These are phyloP conservation scores for Actinostola sp. DNA, from an alignment of 92 coral and sea anemone genomes.

Conservation along the genomic window DNA sequence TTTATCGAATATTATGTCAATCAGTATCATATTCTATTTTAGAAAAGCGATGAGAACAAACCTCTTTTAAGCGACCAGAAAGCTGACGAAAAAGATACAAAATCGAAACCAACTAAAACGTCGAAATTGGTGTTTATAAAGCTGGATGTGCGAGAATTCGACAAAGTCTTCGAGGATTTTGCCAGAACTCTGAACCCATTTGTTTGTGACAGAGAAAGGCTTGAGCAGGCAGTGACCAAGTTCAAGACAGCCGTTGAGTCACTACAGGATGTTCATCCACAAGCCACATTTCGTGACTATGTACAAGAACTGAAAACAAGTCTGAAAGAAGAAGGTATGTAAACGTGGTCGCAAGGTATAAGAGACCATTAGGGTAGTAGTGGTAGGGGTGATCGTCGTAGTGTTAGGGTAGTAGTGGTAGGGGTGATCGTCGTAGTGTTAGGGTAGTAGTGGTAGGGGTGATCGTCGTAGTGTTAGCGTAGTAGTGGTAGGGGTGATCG, in stretches of 20 bases:
- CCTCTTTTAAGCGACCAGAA: constrained; percentile 13
- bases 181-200: constrained; percentile 67
- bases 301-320: constrained; percentile 56
- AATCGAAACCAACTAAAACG: constrained; percentile 4
- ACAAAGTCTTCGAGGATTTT: constrained; percentile 62
- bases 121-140: constrained; percentile 39
- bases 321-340: constrained; percentile 56
- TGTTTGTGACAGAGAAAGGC: constrained; percentile 60
- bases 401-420: no score
- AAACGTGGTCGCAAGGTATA: not conserved
- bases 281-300: constrained; percentile 67
- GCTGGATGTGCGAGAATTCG: constrained; percentile 69
- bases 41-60: constrained; percentile 8
- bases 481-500: no score
- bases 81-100: constrained; percentile 1
- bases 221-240: constrained; percentile 65
- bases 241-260: constrained; percentile 75
- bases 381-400: no score
- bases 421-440: no score
- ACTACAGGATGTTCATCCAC: constrained; percentile 50
- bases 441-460: no score
- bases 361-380: not conserved
- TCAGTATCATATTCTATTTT: not conserved
- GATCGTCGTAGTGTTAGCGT: no score
- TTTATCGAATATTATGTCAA: no score